Evolutionary conservation across 2,888 invertebrate species (phyloP).

Genomic region (Melieria picta): DNA sequence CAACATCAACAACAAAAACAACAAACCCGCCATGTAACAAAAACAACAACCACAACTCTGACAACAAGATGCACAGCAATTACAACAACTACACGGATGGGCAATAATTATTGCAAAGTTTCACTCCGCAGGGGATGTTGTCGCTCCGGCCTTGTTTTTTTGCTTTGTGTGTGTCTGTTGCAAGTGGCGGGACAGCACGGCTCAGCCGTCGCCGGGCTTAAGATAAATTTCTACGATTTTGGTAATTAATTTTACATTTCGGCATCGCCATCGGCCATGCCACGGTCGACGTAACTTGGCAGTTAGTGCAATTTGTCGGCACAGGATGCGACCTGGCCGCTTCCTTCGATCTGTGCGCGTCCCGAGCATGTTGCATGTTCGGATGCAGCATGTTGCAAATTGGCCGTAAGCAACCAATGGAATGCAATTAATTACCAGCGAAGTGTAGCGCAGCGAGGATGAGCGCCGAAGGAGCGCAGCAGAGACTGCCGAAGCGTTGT

Average conservation of each 20-base stretch:
- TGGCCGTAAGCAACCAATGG: constrained; percentile 16
- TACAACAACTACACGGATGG: too few relatives aligned
- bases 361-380: background rate
- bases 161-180: constrained; percentile 6
- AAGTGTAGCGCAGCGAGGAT: background rate
- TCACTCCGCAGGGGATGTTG: constrained; percentile 9
- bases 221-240: constrained; percentile 11
- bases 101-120: constrained; percentile 23
- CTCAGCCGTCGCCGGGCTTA: too few relatives aligned
- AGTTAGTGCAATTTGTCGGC: background rate
- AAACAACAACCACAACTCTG: too few relatives aligned
- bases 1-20: constrained; percentile 17
- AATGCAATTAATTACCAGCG: constrained; percentile 30
- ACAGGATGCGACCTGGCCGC: background rate
- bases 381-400: constrained; percentile 15
- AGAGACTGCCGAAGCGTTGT: background rate
- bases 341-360: background rate
- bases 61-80: too few relatives aligned
- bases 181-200: background rate
- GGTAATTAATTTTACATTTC: constrained; percentile 34
- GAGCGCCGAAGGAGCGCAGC: too few relatives aligned
- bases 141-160: constrained; percentile 6
- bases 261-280: constrained; percentile 20
- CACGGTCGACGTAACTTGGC: background rate
- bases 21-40: background rate